These are phyloP conservation scores for Nannospalax galili DNA, from an alignment of 2,113 vertebrate species.

Conservation along the genomic window DNA sequence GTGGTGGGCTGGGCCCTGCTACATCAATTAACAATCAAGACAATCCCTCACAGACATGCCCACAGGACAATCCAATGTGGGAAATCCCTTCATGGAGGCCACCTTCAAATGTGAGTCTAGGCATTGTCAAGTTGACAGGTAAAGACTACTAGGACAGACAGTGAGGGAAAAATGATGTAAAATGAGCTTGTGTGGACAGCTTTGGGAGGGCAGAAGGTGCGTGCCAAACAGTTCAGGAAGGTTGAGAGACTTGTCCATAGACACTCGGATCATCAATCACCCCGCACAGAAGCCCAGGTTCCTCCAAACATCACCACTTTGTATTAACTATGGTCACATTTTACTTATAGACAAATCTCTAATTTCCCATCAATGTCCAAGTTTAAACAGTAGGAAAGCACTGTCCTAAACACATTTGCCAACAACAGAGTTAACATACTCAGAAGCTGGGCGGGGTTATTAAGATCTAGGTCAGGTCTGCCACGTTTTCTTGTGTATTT, in stretches of 20 bases:
- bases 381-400: background rate
- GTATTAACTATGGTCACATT: background rate
- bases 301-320: rapidly evolving
- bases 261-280: background rate
- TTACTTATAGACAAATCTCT: background rate
- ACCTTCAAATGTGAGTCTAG: too few species aligned
- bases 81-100: too few species aligned
- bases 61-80: background rate
- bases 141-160: background rate
- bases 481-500: conserved; percentile 33
- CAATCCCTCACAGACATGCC: background rate
- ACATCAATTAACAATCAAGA: background rate
- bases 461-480: background rate
- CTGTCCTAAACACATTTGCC: background rate
- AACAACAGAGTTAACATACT: conserved; percentile 6
- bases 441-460: background rate
- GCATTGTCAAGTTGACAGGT: background rate
- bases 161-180: background rate
- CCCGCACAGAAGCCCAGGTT: rapidly evolving
- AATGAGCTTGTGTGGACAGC: background rate
- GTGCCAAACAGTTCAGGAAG: background rate
- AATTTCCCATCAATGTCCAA: background rate
- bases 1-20: background rate
- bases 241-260: background rate
- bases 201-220: background rate